Evolutionary conservation across 2,888 invertebrate genomes (phyloP).

Genomic region (Eilema depressum): DNA sequence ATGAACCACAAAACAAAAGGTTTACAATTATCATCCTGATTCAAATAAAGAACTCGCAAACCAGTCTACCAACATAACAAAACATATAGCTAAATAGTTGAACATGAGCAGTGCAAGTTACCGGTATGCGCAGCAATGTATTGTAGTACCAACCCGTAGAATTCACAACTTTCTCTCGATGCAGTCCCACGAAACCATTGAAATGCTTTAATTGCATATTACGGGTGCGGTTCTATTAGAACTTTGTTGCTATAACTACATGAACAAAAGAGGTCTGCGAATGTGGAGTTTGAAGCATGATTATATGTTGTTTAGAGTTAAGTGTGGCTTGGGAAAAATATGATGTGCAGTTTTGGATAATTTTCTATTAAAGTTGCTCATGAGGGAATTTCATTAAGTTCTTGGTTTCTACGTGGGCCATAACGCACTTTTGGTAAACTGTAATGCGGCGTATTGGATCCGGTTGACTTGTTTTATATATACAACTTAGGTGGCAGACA

Average conservation of each 20-base stretch:
- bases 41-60: not conserved
- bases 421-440: too few relatives aligned
- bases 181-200: slow-evolving; percentile 20
- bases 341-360: too few relatives aligned
- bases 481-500: too few relatives aligned
- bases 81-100: not conserved
- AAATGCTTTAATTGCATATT: slow-evolving; percentile 27
- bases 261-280: slow-evolving; percentile 5
- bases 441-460: too few relatives aligned
- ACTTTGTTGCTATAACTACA: not conserved
- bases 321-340: too few relatives aligned
- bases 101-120: not conserved
- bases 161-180: slow-evolving; percentile 14
- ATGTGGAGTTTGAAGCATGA: not conserved
- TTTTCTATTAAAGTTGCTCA: too few relatives aligned
- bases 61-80: not conserved
- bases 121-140: not conserved
- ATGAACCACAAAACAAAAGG: too few relatives aligned
- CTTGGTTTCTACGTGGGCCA: too few relatives aligned
- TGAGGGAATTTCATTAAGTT: too few relatives aligned
- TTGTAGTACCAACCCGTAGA: slow-evolving; percentile 3
- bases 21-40: too few relatives aligned
- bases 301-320: not conserved
- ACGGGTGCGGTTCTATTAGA: slow-evolving; percentile 15
- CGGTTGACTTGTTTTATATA: too few relatives aligned